Conservation (phyloP, 2,797 vertebrate species). For the Knipowitschia caucasica region DNA sequence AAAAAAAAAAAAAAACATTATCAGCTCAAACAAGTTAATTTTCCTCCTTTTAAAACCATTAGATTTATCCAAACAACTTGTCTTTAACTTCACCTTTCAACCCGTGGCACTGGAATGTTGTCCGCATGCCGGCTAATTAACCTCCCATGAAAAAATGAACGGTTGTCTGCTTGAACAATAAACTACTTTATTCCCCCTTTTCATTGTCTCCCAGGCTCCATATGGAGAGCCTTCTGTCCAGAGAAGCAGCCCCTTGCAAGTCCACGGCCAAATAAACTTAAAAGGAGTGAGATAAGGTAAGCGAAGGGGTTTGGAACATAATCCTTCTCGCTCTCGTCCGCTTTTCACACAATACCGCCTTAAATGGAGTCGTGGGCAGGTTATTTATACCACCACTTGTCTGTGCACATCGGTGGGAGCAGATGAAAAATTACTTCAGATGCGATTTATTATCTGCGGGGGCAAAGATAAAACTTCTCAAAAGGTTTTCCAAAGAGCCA, state of each 20-base stretch:
- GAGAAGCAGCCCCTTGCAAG: conserved; percentile 53
- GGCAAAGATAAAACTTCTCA: too few relatives aligned
- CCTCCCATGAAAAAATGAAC: too few relatives aligned
- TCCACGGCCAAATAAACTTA: conserved; percentile 70
- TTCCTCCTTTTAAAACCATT: too few relatives aligned
- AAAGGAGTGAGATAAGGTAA: conserved; percentile 56
- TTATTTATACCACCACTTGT: too few relatives aligned
- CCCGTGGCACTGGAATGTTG: conserved; percentile 44
- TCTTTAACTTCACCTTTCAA: conserved; percentile 37
- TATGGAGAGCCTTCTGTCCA: conserved; percentile 49
- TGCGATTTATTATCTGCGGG: too few relatives aligned
- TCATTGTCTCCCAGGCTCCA: conserved; percentile 48
- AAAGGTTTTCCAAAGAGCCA: too few relatives aligned
- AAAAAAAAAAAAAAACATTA: too few relatives aligned
- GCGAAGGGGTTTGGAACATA: conserved; percentile 60
- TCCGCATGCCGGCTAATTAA: conserved; percentile 54
- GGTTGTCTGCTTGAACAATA: conserved; percentile 65
- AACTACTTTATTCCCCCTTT: conserved; percentile 45
- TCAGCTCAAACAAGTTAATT: too few relatives aligned
- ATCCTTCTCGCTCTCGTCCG: conserved; percentile 35
- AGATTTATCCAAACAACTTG: too few relatives aligned
- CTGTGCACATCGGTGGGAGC: too few relatives aligned
- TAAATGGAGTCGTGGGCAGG: conserved; percentile 69
- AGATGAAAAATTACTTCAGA: too few relatives aligned
- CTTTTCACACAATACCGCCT: conserved; percentile 55